These are phyloP conservation scores for Planiliza haematocheilus DNA, from an alignment of 2,113 vertebrate species.

Conservation along the genomic window DNA sequence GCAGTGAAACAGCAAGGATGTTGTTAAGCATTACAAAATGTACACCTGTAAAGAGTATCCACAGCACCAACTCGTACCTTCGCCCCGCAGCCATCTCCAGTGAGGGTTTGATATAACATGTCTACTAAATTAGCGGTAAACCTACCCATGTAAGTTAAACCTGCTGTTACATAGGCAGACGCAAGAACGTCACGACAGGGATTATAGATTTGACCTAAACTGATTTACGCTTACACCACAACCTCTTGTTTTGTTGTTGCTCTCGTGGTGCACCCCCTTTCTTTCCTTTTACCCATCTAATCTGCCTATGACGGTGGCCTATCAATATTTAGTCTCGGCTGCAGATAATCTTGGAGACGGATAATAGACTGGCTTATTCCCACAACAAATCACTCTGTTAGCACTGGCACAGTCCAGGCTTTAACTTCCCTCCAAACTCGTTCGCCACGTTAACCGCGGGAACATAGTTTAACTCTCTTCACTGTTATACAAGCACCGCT, in stretches of 20 bases:
- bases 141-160: constrained; percentile 12
- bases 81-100: background rate
- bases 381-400: constrained; percentile 15
- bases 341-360: constrained; percentile 28
- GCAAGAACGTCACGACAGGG: constrained; percentile 54
- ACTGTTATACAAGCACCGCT: background rate
- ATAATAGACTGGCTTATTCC: constrained; percentile 14
- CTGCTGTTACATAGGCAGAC: constrained; percentile 35
- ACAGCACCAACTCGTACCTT: background rate
- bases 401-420: background rate
- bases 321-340: background rate
- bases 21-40: background rate
- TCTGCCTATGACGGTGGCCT: background rate
- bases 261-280: too few relatives aligned
- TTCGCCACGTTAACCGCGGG: constrained; percentile 19
- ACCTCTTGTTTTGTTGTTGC: constrained; percentile 33
- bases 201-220: constrained; percentile 69
- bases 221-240: constrained; percentile 18
- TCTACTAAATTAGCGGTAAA: constrained; percentile 29
- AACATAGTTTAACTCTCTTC: background rate
- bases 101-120: constrained; percentile 3
- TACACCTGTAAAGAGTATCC: background rate
- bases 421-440: constrained; percentile 23
- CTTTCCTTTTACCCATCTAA: background rate
- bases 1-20: background rate